Conservation (phyloP, 2,113 vertebrate species). For the Lonchura striata region DNA sequence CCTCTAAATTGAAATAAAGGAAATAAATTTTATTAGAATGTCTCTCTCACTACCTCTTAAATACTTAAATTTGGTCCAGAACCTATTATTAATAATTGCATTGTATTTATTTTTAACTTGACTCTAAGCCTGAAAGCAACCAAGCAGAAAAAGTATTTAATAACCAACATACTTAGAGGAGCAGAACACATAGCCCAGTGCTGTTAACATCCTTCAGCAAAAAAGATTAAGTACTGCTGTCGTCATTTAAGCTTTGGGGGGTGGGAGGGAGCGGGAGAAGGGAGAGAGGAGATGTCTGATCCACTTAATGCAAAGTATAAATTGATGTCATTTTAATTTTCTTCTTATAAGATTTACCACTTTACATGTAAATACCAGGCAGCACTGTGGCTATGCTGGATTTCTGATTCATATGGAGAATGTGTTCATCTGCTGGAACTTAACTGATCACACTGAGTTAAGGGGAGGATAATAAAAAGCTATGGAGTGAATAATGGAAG, state of each 20-base stretch:
- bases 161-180: slow-evolving; percentile 28
- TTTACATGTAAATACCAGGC: slow-evolving; percentile 60
- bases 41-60: background rate
- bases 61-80: background rate
- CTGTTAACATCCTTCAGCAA: slow-evolving; percentile 31
- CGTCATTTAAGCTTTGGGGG: background rate
- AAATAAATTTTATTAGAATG: background rate
- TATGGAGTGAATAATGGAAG: slow-evolving; percentile 55
- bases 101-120: slow-evolving; percentile 29
- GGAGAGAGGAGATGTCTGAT: slow-evolving; percentile 42
- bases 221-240: slow-evolving; percentile 46
- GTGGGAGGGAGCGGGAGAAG: background rate
- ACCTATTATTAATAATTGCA: background rate
- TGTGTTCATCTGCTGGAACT: slow-evolving; percentile 46
- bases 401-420: slow-evolving; percentile 37
- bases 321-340: slow-evolving; percentile 61
- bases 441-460: slow-evolving; percentile 55
- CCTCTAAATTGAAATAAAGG: background rate
- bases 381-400: background rate
- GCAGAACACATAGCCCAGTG: background rate
- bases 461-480: slow-evolving; percentile 54
- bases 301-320: slow-evolving; percentile 54
- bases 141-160: slow-evolving; percentile 47
- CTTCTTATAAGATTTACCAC: slow-evolving; percentile 52
- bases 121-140: slow-evolving; percentile 8